phyloP scores from a whole-genome alignment of 2,797 vertebrate genomes.

The Darevskia nairensis region DNA sequence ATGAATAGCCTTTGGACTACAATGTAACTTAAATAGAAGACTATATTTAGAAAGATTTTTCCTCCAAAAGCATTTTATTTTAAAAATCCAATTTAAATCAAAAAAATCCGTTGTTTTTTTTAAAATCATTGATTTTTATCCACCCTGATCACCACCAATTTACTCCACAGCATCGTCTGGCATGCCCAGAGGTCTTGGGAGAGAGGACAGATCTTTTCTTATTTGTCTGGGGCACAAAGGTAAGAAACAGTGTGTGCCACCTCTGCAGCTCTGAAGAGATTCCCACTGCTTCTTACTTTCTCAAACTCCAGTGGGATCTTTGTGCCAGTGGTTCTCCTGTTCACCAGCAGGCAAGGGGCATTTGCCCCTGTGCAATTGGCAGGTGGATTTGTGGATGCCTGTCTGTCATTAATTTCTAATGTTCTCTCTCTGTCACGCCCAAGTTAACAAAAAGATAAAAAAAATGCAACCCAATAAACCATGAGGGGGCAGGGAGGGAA shows the following conservation, averaged over 20 bases:
- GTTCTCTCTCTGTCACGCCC: background rate
- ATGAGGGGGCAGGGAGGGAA: too few relatives aligned
- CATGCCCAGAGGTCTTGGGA: background rate
- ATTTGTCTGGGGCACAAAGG: background rate
- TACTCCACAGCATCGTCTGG: background rate
- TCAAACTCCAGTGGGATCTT: background rate
- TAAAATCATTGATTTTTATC: too few relatives aligned
- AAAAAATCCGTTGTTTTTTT: too few relatives aligned
- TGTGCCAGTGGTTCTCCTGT: background rate
- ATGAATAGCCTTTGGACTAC: too few relatives aligned
- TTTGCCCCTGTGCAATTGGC: background rate
- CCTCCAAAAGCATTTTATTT: too few relatives aligned
- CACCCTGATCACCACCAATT: background rate
- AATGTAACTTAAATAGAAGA: too few relatives aligned
- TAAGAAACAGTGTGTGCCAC: background rate
- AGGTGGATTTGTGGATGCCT: background rate
- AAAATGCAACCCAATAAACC: too few relatives aligned
- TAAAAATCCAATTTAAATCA: too few relatives aligned
- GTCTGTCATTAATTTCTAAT: background rate
- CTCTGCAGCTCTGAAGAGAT: background rate
- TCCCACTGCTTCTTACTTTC: background rate
- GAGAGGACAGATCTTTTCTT: background rate
- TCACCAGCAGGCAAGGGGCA: background rate
- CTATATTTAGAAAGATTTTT: too few relatives aligned
- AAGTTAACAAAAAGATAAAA: background rate